phyloP scores from a whole-genome alignment of 2,113 vertebrate species.

The Podarcis cretensis region DNA sequence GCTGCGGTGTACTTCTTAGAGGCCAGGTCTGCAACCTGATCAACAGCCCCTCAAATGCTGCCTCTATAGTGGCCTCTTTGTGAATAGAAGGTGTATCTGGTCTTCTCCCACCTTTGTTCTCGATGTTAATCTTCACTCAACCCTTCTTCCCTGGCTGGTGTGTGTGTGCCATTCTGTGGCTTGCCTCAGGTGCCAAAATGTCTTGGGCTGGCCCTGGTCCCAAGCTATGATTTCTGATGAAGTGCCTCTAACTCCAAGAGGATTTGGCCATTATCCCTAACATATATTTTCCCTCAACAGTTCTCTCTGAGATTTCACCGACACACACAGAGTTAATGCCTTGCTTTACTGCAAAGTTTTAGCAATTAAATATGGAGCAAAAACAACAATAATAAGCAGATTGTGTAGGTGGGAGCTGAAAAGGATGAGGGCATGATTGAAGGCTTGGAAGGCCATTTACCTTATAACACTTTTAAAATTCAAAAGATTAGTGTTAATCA shows the following conservation, averaged over 20 bases:
- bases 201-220: too few relatives aligned
- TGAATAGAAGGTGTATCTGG: too few relatives aligned
- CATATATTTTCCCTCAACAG: not conserved
- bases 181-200: too few relatives aligned
- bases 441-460: constrained; percentile 39
- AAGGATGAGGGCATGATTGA: constrained; percentile 19
- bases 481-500: constrained; percentile 61
- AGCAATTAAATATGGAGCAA: constrained; percentile 18
- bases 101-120: too few relatives aligned
- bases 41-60: too few relatives aligned
- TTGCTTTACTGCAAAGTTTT: constrained; percentile 22
- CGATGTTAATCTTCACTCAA: too few relatives aligned
- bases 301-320: constrained; percentile 17
- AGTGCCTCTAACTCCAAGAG: not conserved
- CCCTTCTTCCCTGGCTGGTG: too few relatives aligned
- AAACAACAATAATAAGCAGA: constrained; percentile 2
- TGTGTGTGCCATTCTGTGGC: too few relatives aligned
- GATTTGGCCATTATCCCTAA: not conserved
- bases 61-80: too few relatives aligned
- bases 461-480: constrained; percentile 54
- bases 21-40: too few relatives aligned
- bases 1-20: too few relatives aligned
- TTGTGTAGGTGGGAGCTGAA: constrained; percentile 8
- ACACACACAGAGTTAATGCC: constrained; percentile 35
- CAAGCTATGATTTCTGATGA: not conserved